Percentiles rank a stretch among this genome's conserved stretches.
Conservation (phyloP, 2,113 vertebrate species). For the Peromyscus californicus region DNA sequence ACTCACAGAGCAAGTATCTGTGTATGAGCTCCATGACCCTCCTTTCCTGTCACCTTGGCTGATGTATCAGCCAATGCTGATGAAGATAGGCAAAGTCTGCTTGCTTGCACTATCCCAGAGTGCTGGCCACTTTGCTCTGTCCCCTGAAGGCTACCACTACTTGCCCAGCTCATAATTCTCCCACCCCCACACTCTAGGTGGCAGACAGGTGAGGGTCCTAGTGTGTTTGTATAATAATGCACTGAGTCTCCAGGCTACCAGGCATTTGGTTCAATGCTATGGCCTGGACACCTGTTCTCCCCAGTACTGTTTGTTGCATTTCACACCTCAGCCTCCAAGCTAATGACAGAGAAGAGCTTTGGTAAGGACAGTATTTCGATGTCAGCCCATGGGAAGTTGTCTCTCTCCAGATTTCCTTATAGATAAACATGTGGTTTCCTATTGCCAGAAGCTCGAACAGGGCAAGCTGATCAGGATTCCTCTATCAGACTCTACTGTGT, state of each 20-base stretch:
- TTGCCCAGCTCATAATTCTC: not conserved
- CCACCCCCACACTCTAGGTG: not conserved
- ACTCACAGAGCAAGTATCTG: not conserved
- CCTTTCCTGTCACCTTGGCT: not conserved
- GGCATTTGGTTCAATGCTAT: not conserved
- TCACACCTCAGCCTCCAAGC: not conserved
- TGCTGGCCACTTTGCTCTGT: not conserved
- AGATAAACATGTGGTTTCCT: not conserved
- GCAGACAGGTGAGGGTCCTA: not conserved
- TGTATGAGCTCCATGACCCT: not conserved
- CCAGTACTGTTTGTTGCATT: rapidly evolving
- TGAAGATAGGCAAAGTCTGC: not conserved
- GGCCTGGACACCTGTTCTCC: rapidly evolving
- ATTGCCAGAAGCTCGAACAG: not conserved
- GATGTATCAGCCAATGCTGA: rapidly evolving
- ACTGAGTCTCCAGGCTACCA: not conserved
- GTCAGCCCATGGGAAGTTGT: not conserved
- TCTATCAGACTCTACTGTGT: no score
- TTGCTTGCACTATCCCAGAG: not conserved
- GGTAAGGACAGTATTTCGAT: not conserved
- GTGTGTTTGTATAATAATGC: rapidly evolving
- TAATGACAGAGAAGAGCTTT: not conserved
- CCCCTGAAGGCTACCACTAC: not conserved
- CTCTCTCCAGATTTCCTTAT: not conserved
- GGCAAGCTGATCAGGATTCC: not conserved